These are phyloP conservation scores for Sialis fuliginosa DNA, from an alignment of 2,888 invertebrate genomes.

Conservation along the genomic window DNA sequence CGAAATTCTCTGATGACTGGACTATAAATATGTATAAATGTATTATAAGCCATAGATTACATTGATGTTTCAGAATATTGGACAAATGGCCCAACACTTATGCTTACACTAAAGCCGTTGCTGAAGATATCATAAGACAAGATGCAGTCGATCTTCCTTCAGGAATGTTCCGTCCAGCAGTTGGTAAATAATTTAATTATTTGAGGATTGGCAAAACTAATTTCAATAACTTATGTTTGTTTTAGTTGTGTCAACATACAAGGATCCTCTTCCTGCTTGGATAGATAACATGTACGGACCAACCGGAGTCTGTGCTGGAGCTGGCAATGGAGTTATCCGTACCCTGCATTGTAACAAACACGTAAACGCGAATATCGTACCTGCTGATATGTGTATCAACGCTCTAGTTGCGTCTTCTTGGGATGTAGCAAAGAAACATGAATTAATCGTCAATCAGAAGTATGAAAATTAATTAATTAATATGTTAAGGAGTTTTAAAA, in stretches of 20 bases:
- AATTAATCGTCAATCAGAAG: background rate
- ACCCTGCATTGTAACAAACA: conserved; percentile 52
- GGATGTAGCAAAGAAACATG: conserved; percentile 33
- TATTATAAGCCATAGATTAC: too few relatives aligned
- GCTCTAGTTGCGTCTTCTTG: conserved; percentile 64
- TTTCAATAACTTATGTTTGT: conserved; percentile 6
- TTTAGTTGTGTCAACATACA: conserved; percentile 45
- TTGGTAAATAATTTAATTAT: conserved; percentile 33
- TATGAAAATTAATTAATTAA: background rate
- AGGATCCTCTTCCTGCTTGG: conserved; percentile 67
- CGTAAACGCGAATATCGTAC: conserved; percentile 55
- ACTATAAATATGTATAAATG: too few relatives aligned
- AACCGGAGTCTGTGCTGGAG: conserved; percentile 54
- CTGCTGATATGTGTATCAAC: conserved; percentile 68
- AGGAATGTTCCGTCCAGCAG: conserved; percentile 69
- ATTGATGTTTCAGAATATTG: conserved; percentile 32
- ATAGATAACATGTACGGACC: conserved; percentile 85
- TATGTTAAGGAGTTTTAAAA: background rate
- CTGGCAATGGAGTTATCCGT: conserved; percentile 58
- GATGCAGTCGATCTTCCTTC: conserved; percentile 56
- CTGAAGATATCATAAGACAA: conserved; percentile 54
- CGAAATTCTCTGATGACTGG: too few relatives aligned
- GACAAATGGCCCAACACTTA: conserved; percentile 77
- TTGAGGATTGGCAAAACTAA: background rate
- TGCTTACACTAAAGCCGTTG: conserved; percentile 78